These are phyloP conservation scores for Rhinogobio ventralis DNA, from an alignment of 2,797 vertebrate species.

Conservation along the genomic window DNA sequence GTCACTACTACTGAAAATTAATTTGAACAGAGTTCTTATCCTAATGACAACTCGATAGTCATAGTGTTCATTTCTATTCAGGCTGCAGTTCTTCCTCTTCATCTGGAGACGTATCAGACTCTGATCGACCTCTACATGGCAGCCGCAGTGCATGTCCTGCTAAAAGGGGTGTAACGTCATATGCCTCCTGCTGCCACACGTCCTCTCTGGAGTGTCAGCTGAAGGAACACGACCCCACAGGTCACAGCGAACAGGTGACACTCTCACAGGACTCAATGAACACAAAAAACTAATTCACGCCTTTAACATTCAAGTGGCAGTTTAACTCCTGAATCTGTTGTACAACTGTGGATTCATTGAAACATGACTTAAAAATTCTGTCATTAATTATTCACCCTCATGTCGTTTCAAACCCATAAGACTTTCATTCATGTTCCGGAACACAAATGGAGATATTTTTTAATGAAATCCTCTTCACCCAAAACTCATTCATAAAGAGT, in stretches of 20 bases:
- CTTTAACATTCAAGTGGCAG: not conserved
- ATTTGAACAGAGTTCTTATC: not conserved
- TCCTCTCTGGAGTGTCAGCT: constrained; percentile 80
- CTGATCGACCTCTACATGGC: constrained; percentile 60
- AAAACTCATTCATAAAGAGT: not conserved
- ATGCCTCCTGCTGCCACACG: constrained; percentile 80
- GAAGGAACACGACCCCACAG: constrained; percentile 67
- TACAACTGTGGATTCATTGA: not conserved
- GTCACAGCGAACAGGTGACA: constrained; percentile 74
- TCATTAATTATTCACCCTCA: not conserved
- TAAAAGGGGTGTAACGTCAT: constrained; percentile 60
- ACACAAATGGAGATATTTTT: not conserved
- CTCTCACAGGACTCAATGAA: not conserved
- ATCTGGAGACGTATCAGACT: not conserved
- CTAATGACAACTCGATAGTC: not conserved
- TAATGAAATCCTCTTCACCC: not conserved
- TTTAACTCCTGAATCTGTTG: not conserved
- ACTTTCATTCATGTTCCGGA: not conserved
- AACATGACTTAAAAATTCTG: not conserved
- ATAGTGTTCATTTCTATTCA: constrained; percentile 55
- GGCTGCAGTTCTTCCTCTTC: constrained; percentile 80
- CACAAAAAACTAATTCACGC: not conserved
- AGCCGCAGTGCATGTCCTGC: constrained; percentile 67
- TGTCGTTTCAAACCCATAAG: not conserved
- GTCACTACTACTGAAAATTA: too few relatives aligned